Base-by-base conservation (phyloP, 2,113 vertebrate species). In the Dipodomys ordii region DNA sequence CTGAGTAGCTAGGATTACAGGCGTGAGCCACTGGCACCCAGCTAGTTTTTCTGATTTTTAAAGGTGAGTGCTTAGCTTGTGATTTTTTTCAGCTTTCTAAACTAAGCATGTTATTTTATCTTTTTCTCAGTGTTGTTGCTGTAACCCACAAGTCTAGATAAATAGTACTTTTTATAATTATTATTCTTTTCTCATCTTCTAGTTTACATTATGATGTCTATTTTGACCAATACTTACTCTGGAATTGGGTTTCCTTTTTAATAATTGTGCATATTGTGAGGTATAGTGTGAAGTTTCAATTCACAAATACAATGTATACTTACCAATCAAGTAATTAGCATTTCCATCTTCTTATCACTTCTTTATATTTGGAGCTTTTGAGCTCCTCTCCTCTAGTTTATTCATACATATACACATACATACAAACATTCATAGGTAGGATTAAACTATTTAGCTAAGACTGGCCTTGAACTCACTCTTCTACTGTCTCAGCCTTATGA, bases 1-100 rank as follows among this genome's bases (percentile, higher is more conserved):
- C 39, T 39, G 39, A 39, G 39, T 39, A 39, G 39, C 39, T 39
- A 39, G 39, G 39, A 39, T 39, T 39, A 39, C 39, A 39, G 39
- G 39, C 39, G 39, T 39, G 39, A 39, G 39, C 39, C 39, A 39
- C 39, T 39, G 39, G 39, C 39, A 39, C 39, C 39, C 5, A 39
- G 39, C 39, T 39, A 39, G 39, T 39, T 39, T 39, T 79, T 28
- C 3, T 68, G 3, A n/a, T 13, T 73, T 35, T 44, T 69, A 35
- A 69, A 86, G 44, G 32, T n/a, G 64, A 89, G 64, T 35, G 76
- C 62, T 80, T 71, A 22, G 16, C 16, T 78, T 62, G 35, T 22
- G 62, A 53, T 79, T 83, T 93, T 93, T 27, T 93, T 80, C 28
- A 69, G 18, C 49, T 60, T 35, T 65, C 76, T 81, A 53, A 91